phyloP scores from a whole-genome alignment of 2,797 vertebrate species.

The Triplophysa bombifrons region DNA sequence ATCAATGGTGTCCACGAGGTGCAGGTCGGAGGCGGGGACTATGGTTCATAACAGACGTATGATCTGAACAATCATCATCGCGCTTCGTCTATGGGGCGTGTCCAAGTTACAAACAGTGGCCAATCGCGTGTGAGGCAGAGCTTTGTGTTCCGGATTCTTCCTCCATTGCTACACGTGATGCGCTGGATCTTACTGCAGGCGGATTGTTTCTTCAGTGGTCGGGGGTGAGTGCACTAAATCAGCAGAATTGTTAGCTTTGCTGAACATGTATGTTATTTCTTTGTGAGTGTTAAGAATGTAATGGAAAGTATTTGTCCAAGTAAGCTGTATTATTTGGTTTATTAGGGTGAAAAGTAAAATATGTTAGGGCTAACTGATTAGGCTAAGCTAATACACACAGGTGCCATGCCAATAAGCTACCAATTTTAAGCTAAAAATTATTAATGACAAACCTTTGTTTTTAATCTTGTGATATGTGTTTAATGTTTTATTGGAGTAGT shows the following conservation, averaged over 20 bases:
- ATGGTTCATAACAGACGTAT: conserved; percentile 28
- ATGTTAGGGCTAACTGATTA: conserved; percentile 25
- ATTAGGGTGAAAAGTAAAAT: background rate
- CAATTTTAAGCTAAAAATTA: background rate
- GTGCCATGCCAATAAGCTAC: conserved; percentile 41
- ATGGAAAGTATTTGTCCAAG: no score
- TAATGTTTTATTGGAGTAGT: background rate
- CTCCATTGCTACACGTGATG: conserved; percentile 74
- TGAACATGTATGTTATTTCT: background rate
- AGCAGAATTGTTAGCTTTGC: conserved; percentile 7
- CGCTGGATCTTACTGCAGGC: conserved; percentile 71
- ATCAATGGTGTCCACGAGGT: conserved; percentile 81
- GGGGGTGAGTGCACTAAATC: conserved; percentile 70
- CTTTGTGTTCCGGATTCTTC: conserved; percentile 25
- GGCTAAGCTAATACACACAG: conserved; percentile 45
- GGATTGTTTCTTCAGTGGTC: conserved; percentile 64
- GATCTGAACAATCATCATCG: conserved; percentile 62
- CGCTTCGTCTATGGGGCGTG: conserved; percentile 58
- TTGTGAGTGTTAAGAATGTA: fast-evolving
- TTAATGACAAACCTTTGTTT: background rate
- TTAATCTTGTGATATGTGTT: background rate
- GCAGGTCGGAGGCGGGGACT: conserved; percentile 64
- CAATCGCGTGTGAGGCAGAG: conserved; percentile 62
- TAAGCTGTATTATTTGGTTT: background rate
- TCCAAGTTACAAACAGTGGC: background rate